Base-by-base conservation (phyloP, 2,888 invertebrate species). In the Temnothorax rugatulus region DNA sequence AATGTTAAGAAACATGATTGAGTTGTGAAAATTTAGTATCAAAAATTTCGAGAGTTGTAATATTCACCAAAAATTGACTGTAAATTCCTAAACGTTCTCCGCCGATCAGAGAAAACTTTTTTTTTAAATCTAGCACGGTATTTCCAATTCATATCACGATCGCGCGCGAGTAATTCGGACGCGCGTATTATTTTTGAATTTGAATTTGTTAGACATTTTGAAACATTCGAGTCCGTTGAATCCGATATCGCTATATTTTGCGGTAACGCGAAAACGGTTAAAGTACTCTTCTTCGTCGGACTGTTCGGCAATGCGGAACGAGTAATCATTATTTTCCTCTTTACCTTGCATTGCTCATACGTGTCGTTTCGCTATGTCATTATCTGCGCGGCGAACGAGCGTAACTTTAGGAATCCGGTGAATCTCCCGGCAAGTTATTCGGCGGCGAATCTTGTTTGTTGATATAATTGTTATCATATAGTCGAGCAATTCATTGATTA, bases 261-360 rank as follows among this genome's bases (percentile, higher is more conserved):
- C 41, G 54, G 15, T 54, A 76, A 76, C 52, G n/a, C 18, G 13
- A 54, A 54, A 76, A 21, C 74, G 21, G 74, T 74, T 76, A 38
- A 57, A 44, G 4, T 44, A 34, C 41, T 64, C 50, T 68, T 57
- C 25, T 68, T 57, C 25, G 25, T 44, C 9, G 21, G 34, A 29
- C 15, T 29, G 29, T 57, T 44, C 66, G 54, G 7, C 44, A 57
- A 68, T 54, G 44, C 57, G 66, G 44, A 77, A 77, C 66, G 21
- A 44, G 25, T 68, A 29, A 66, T 44, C 66, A 44, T 66, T 77
- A 77, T 77, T 57, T 68, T n/a, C 7, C 34, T 44, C 41, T 66
- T 57, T 57, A 44, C 44, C 3, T 66, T 44, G 57, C 29, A 57
- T 77, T 52, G 50, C 29, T 64, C 25, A 34, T 54, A 76, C 47